Evolutionary conservation across 2,888 invertebrate genomes (phyloP).

Genomic region (Eupithecia centaureata): DNA sequence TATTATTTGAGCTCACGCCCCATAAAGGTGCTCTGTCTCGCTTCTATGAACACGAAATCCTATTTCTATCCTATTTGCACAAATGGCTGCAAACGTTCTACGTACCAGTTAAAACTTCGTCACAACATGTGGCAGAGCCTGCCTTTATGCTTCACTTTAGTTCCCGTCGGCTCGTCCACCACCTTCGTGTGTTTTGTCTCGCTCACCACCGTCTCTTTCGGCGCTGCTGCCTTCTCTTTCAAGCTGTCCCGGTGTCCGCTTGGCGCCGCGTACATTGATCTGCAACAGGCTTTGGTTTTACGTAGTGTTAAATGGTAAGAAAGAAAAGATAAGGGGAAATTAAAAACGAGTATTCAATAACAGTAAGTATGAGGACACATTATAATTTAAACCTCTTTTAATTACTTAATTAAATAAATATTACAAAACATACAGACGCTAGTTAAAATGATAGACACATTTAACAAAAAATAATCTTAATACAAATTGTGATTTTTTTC

Average conservation of each 20-base stretch:
- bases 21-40: too few relatives aligned
- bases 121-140: slow-evolving; percentile 81
- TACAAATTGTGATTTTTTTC: too few relatives aligned
- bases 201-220: slow-evolving; percentile 52
- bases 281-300: slow-evolving; percentile 76
- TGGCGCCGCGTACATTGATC: slow-evolving; percentile 80
- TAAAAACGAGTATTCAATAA: slow-evolving; percentile 5
- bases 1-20: too few relatives aligned
- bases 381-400: too few relatives aligned
- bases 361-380: too few relatives aligned
- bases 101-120: slow-evolving; percentile 80
- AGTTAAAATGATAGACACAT: too few relatives aligned
- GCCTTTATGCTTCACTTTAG: slow-evolving; percentile 68
- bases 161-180: slow-evolving; percentile 48
- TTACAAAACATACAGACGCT: too few relatives aligned
- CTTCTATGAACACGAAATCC: too few relatives aligned
- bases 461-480: too few relatives aligned
- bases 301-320: slow-evolving; percentile 56
- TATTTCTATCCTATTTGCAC: too few relatives aligned
- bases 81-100: too few relatives aligned
- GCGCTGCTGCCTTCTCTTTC: slow-evolving; percentile 57
- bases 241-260: slow-evolving; percentile 62
- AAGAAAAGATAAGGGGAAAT: slow-evolving; percentile 23
- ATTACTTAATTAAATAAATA: too few relatives aligned
- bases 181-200: slow-evolving; percentile 48